phyloP scores from a whole-genome alignment of 2,797 vertebrate species.

The Pteronotus mesoamericanus region DNA sequence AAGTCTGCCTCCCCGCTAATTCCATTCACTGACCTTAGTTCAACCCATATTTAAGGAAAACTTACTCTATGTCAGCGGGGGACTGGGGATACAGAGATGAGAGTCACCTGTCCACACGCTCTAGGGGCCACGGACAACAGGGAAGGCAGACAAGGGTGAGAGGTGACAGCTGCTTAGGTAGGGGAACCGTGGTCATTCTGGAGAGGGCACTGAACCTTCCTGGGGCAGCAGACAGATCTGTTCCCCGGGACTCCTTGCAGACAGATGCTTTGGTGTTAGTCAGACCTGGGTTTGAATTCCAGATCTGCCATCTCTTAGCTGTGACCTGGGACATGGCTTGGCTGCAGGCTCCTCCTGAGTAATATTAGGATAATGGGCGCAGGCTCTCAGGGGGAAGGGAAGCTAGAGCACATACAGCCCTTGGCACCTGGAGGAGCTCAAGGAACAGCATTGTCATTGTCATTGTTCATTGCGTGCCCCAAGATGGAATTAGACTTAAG shows the following conservation, averaged over 20 bases:
- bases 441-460: accelerated
- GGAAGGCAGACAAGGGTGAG: not conserved
- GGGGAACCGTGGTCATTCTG: not conserved
- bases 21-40: not conserved
- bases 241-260: not conserved
- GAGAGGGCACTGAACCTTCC: not conserved
- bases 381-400: not conserved
- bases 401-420: no score
- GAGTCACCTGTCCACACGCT: not conserved
- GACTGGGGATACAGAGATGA: not conserved
- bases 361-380: not conserved
- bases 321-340: not conserved
- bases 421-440: not conserved
- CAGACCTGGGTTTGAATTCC: not conserved
- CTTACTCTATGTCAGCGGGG: not conserved
- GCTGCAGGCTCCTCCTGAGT: not conserved
- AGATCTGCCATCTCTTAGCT: not conserved
- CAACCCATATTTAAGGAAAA: not conserved
- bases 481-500: not conserved
- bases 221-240: not conserved
- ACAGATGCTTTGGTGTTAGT: not conserved
- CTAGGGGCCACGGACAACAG: not conserved
- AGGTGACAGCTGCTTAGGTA: not conserved
- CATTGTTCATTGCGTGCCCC: accelerated
- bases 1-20: not conserved